Evolutionary conservation across 64 coral and sea anemone species (phyloP).

Genomic region (Montipora capricornis): DNA sequence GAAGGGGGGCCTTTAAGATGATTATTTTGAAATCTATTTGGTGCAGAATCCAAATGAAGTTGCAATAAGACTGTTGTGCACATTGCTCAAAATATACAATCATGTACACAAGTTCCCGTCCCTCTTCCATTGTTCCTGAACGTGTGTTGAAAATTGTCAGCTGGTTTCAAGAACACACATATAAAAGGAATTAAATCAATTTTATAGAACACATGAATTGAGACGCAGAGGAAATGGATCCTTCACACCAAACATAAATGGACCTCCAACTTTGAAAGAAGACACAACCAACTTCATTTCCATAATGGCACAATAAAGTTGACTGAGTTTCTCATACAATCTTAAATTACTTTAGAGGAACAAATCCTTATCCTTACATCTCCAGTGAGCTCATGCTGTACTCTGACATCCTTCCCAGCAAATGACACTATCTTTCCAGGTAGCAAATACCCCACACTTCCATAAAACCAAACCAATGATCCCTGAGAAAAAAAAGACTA

Average conservation of each 20-base stretch:
- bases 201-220: background rate
- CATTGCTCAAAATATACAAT: no score
- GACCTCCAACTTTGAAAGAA: background rate
- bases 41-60: no score
- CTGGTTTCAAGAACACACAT: no score
- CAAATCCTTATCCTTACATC: constrained; percentile 7
- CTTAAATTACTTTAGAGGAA: no score
- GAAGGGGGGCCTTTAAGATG: no score
- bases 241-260: background rate
- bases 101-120: no score
- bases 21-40: no score
- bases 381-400: constrained; percentile 72
- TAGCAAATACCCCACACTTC: constrained; percentile 73
- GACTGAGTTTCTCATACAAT: no score
- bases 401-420: constrained; percentile 67
- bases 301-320: background rate
- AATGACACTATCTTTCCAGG: constrained; percentile 77
- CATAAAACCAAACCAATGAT: constrained; percentile 91
- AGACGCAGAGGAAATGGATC: background rate
- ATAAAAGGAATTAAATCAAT: no score
- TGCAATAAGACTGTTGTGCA: no score
- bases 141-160: no score
- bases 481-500: constrained; percentile 36
- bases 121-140: no score
- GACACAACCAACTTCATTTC: background rate